Evolutionary conservation across 2,797 vertebrate species (phyloP), one percentile per base, ranked within the genome.

Genomic region (Malacoraja senta): DNA sequence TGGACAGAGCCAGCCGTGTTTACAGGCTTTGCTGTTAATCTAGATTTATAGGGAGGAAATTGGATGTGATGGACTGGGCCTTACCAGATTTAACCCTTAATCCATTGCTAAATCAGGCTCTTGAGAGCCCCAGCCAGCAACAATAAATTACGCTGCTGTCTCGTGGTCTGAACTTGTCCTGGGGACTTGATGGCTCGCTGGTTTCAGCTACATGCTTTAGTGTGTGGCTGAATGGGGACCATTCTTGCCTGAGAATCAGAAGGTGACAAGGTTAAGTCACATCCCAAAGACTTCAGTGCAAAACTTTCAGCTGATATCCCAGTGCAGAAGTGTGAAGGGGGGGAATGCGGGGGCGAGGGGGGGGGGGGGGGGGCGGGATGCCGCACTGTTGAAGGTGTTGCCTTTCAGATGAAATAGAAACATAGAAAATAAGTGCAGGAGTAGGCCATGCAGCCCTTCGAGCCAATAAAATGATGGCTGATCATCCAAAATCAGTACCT

Each of bases 131-230:
- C 4, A 76, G 29, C 15, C 35, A 93, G 86, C 63, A 94, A 83
- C 84, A 2, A 80, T 93, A 94, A 94, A 93, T 93, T 80, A 93
- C 61, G 13, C 93, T 93, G n/a, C 63, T 32, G 63, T 35, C 63
- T 32, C 63, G 17, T 88, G n/a, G 68, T 65, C 84, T 32, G 61
- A 65, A 88, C 65, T 65, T 8, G 58, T 63, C n/a, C 15, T 88
- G 17, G 35, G 84, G 29, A 21, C n/a, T 88, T 35, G 84, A 68
- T 68, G 63, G 6, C 65, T n/a, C 17, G 21, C 68, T 88, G 84
- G 15, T 17, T 88, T 68, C 35, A 35, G n/a, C 17, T 68, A 21
- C 61, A 44, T 65, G 21, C 71, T 21, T 74, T 24, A 74, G 68
- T 8, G 7, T 21, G 19, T 68, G 65, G 65, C 17, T 68, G 65